Evolutionary conservation across 2,113 vertebrate genomes (phyloP).

Genomic region (Pardalotus punctatus): DNA sequence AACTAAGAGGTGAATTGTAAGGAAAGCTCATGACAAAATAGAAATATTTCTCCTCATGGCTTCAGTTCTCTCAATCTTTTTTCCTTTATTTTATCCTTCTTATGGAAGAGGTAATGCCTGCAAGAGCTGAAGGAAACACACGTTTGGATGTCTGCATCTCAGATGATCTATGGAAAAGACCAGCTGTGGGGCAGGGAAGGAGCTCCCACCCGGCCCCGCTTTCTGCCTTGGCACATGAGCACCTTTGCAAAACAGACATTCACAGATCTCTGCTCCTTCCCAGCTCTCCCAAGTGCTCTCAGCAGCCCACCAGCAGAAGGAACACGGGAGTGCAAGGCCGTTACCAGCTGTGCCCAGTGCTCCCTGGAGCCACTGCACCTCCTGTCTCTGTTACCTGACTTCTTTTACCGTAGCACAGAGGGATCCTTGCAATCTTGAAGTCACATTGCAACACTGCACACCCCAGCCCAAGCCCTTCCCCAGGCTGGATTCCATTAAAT

Average conservation of each 20-base stretch:
- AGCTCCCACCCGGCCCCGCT: fast-evolving
- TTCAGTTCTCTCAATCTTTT: neutral
- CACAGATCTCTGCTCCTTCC: neutral
- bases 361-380: neutral
- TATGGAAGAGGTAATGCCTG: neutral
- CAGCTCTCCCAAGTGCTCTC: neutral
- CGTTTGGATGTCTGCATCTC: neutral
- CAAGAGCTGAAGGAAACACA: neutral
- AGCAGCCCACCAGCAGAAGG: neutral
- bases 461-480: neutral
- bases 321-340: neutral
- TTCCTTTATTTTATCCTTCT: neutral
- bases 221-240: neutral
- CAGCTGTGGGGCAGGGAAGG: fast-evolving
- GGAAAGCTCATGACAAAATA: neutral
- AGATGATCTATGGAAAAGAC: neutral
- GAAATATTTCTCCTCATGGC: neutral
- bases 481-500: neutral
- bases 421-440: neutral
- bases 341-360: neutral
- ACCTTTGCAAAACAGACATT: neutral
- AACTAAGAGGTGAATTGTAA: neutral
- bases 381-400: neutral
- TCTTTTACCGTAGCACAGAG: fast-evolving
- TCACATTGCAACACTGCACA: neutral